These are phyloP conservation scores for Bucco capensis DNA, from an alignment of 2,113 vertebrate genomes.

Conservation along the genomic window DNA sequence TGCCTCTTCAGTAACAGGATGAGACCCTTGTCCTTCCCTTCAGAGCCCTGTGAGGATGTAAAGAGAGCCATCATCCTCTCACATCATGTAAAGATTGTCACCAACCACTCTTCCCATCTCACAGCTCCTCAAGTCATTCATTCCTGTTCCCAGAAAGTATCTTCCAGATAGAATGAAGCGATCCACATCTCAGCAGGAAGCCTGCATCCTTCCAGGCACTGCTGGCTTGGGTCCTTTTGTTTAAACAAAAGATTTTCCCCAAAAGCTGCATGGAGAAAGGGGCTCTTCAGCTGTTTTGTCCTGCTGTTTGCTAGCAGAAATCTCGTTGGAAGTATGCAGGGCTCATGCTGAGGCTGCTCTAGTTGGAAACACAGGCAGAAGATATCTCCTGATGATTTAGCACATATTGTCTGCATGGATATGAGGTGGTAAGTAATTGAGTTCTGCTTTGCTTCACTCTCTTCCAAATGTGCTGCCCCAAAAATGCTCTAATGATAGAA, in stretches of 20 bases:
- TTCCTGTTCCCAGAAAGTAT: not conserved
- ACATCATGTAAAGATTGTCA: not conserved
- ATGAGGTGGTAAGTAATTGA: not conserved
- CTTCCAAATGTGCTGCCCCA: not conserved
- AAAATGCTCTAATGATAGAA: not conserved
- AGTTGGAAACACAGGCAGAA: not conserved
- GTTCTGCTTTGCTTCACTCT: not conserved
- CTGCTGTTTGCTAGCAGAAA: not conserved
- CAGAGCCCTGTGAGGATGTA: not conserved
- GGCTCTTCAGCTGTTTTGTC: not conserved
- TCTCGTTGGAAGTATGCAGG: not conserved
- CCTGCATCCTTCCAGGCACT: not conserved
- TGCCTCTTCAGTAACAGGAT: not conserved
- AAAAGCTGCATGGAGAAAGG: slow-evolving; percentile 1
- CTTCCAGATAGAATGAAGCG: not conserved
- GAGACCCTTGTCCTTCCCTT: not conserved
- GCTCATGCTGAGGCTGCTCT: not conserved
- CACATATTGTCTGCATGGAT: not conserved
- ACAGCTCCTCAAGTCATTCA: not conserved
- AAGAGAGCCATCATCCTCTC: not conserved
- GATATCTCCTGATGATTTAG: not conserved
- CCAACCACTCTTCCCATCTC: not conserved
- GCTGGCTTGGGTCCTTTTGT: slow-evolving; percentile 12
- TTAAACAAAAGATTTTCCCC: slow-evolving; percentile 46
- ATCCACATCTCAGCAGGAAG: slow-evolving; percentile 51